Conservation (phyloP, 2,888 invertebrate genomes). For the Rhagonycha lutea region DNA sequence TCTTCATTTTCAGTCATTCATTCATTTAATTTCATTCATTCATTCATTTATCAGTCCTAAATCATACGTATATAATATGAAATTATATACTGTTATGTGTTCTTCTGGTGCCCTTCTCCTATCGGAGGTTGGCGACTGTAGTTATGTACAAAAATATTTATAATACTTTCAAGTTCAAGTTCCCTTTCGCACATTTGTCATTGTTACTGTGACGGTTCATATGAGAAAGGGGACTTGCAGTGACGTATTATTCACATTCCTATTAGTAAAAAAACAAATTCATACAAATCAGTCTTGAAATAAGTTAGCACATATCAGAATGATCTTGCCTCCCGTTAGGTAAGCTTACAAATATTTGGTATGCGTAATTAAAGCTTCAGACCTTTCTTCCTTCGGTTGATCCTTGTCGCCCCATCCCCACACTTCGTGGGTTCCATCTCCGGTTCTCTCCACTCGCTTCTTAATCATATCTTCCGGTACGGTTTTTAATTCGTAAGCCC, state of each 20-base stretch:
- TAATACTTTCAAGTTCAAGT: not conserved
- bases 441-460: constrained; percentile 72
- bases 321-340: not conserved
- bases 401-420: constrained; percentile 85
- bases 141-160: not conserved
- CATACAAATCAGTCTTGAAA: not conserved
- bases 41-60: not conserved
- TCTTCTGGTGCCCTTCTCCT: too few species aligned
- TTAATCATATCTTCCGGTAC: constrained; percentile 72
- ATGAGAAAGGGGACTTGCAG: not conserved
- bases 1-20: too few species aligned
- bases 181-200: not conserved
- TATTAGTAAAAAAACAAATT: not conserved
- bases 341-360: constrained; percentile 33
- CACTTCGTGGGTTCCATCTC: constrained; percentile 72
- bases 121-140: too few species aligned
- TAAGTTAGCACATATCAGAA: not conserved
- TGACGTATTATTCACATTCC: not conserved
- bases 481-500: constrained; percentile 86
- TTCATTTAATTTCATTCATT: too few species aligned
- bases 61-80: not conserved
- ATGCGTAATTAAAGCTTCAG: constrained; percentile 46
- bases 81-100: not conserved
- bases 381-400: constrained; percentile 54
- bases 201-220: not conserved